Percentiles rank a stretch among this genome's conserved stretches.
These are phyloP conservation scores for Protaetia brevitarsis DNA, from an alignment of 1,140 invertebrate genomes.

Conservation along the genomic window DNA sequence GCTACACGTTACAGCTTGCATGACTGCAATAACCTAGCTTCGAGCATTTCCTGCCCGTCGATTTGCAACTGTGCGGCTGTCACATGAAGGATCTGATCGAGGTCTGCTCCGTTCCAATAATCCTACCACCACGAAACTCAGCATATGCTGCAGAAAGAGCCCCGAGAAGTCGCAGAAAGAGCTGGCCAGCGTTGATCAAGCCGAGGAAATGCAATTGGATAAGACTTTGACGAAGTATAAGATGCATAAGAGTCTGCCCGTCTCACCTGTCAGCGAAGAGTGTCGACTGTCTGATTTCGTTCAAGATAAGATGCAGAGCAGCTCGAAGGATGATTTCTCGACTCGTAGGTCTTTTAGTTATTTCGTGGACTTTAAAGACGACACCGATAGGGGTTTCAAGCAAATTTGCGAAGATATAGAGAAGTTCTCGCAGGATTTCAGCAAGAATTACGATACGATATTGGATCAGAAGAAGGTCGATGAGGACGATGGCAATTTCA, in stretches of 20 bases:
- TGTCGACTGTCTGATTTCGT: constrained; percentile 59
- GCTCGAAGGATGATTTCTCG: not conserved
- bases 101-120: not conserved
- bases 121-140: constrained; percentile 27
- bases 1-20: constrained; percentile 15
- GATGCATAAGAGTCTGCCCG: constrained; percentile 65
- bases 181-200: constrained; percentile 32
- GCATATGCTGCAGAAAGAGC: constrained; percentile 36
- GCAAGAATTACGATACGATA: constrained; percentile 42
- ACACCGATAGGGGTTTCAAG: constrained; percentile 54
- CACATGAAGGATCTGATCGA: constrained; percentile 44
- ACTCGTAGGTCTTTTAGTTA: constrained; percentile 55
- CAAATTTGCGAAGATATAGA: constrained; percentile 47
- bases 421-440: constrained; percentile 48
- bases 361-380: constrained; percentile 55
- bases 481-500: constrained; percentile 66
- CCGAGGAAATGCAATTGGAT: constrained; percentile 45
- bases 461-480: constrained; percentile 38
- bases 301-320: constrained; percentile 9
- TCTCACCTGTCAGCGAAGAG: constrained; percentile 65
- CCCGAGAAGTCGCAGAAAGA: constrained; percentile 38
- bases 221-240: constrained; percentile 52
- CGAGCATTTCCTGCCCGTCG: constrained; percentile 23
- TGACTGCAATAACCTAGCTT: constrained; percentile 9
- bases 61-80: constrained; percentile 47